Conservation (phyloP, 2,113 vertebrate species). For the Lichenostomus cassidix region DNA sequence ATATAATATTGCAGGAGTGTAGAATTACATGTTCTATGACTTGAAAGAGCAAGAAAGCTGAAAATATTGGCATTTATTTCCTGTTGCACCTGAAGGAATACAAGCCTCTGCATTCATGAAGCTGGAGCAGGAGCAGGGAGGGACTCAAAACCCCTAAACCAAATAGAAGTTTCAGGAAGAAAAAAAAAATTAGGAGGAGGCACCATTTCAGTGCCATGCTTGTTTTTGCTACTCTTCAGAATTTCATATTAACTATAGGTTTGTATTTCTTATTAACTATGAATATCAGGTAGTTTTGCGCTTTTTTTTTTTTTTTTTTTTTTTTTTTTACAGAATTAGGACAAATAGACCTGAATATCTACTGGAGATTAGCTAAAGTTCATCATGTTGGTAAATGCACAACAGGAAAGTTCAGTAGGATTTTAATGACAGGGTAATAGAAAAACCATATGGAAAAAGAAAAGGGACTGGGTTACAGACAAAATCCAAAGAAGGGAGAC, state of each 20-base stretch:
- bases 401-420: background rate
- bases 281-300: background rate
- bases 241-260: background rate
- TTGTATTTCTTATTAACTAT: background rate
- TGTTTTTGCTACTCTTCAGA: background rate
- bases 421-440: background rate
- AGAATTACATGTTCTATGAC: background rate
- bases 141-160: background rate
- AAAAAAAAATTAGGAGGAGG: background rate
- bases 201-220: background rate
- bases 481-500: background rate
- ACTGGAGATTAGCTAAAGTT: background rate
- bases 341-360: background rate
- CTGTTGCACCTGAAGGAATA: constrained; percentile 35
- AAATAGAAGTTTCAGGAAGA: background rate
- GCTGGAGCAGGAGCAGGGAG: background rate
- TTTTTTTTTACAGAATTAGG: background rate
- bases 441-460: background rate
- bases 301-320: background rate
- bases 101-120: constrained; percentile 27
- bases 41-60: background rate
- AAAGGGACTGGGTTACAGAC: background rate
- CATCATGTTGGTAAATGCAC: background rate
- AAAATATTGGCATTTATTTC: constrained; percentile 41
- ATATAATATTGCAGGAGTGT: constrained; percentile 28